Evolutionary conservation across 1,140 invertebrate species (phyloP).

Genomic region (Pantala flavescens): DNA sequence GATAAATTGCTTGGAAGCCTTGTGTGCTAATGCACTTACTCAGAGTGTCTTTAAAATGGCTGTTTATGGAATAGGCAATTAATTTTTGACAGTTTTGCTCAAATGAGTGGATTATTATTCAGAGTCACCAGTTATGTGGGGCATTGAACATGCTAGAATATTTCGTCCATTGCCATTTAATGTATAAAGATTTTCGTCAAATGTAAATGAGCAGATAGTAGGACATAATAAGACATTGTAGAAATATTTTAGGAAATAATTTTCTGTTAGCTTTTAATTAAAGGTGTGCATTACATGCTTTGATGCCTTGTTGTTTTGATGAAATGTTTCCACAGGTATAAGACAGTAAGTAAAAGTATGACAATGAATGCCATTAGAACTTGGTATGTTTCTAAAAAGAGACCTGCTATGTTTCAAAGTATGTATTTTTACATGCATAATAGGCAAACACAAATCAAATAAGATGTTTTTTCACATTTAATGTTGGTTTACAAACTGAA

Average conservation of each 20-base stretch:
- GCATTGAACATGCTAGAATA: conserved; percentile 9
- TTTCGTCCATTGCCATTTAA: background rate
- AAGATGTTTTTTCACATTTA: too few species aligned
- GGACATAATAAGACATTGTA: background rate
- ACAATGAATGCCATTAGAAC: too few species aligned
- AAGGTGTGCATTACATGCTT: background rate
- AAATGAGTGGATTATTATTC: background rate
- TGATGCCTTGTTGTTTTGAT: conserved; percentile 7
- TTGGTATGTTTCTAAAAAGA: too few species aligned
- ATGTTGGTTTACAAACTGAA: too few species aligned
- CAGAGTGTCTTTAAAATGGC: background rate
- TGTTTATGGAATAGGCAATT: conserved; percentile 3
- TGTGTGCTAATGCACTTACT: background rate
- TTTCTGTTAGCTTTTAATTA: background rate
- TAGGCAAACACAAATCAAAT: too few species aligned
- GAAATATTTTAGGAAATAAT: background rate
- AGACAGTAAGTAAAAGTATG: background rate
- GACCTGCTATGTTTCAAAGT: too few species aligned
- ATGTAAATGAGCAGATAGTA: background rate
- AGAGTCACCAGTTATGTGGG: background rate
- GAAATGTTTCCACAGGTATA: background rate
- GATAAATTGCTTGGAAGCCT: background rate
- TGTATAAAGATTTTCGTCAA: background rate
- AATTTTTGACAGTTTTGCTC: conserved; percentile 7
- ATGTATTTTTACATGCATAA: too few species aligned